A percentile compares a stretch with the other conserved stretches of the same genome.
These are phyloP conservation scores for Conistra vaccinii DNA, from an alignment of 2,888 invertebrate genomes.

Conservation along the genomic window DNA sequence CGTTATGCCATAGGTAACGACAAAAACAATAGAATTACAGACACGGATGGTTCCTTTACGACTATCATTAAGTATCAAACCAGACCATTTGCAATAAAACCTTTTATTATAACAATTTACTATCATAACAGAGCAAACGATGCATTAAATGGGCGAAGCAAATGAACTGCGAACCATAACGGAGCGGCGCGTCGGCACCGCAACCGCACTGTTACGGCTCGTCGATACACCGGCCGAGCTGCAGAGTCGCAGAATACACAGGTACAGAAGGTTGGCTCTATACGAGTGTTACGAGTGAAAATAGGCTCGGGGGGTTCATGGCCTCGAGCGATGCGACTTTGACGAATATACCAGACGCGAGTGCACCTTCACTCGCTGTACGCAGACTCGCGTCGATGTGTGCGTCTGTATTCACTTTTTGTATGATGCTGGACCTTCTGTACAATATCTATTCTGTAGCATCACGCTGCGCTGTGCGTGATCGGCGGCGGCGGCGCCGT, in stretches of 20 bases:
- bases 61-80: slow-evolving; percentile 23
- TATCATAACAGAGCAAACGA: slow-evolving; percentile 49
- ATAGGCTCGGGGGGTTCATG: not conserved
- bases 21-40: slow-evolving; percentile 1
- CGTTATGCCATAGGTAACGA: not conserved
- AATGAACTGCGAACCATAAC: slow-evolving; percentile 58
- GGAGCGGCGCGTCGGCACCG: slow-evolving; percentile 43
- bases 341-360: too few species aligned
- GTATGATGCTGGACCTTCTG: not conserved
- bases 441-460: not conserved
- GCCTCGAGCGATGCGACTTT: not conserved
- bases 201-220: slow-evolving; percentile 47
- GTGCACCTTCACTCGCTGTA: too few species aligned
- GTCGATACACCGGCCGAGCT: slow-evolving; percentile 21
- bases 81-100: slow-evolving; percentile 44
- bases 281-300: not conserved
- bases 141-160: slow-evolving; percentile 53
- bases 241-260: not conserved
- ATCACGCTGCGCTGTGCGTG: slow-evolving; percentile 4
- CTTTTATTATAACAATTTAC: slow-evolving; percentile 49
- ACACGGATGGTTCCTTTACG: not conserved
- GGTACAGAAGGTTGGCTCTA: not conserved
- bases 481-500: too few species aligned
- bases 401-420: not conserved
- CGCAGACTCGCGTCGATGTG: not conserved